Percentiles rank a stretch among this genome's conserved stretches.
phyloP scores from a whole-genome alignment of 2,888 invertebrate genomes.

The Rhagonycha fulva region DNA sequence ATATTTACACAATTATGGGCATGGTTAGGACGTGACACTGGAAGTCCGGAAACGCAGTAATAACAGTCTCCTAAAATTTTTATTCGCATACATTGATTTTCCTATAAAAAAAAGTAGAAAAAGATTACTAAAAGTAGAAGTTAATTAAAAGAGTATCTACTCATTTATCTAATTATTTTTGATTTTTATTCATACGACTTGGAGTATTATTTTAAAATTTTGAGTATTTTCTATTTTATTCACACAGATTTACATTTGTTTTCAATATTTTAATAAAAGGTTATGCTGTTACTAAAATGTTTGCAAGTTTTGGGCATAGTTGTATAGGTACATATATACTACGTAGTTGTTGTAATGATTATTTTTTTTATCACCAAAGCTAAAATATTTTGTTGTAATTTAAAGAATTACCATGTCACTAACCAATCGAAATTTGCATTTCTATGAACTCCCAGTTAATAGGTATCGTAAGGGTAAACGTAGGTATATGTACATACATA shows the following conservation, averaged over 20 bases:
- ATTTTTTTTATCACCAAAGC: no score
- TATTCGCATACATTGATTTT: constrained; percentile 93
- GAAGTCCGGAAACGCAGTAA: constrained; percentile 92
- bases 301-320: no score
- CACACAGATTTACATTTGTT: no score
- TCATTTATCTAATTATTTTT: no score
- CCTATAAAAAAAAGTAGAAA: constrained; percentile 60
- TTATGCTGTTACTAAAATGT: no score
- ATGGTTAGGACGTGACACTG: constrained; percentile 90
- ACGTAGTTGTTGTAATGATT: no score
- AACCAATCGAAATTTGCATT: neutral
- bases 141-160: no score
- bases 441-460: neutral
- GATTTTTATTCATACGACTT: neutral
- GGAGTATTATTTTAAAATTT: neutral
- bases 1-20: constrained; percentile 95
- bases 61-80: constrained; percentile 97
- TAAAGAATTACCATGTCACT: no score
- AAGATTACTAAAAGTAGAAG: neutral
- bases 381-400: neutral
- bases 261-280: no score
- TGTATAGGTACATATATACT: neutral
- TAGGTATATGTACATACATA: neutral
- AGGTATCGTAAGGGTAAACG: neutral
- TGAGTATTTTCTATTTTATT: no score